Evolutionary conservation across 1,140 invertebrate genomes (phyloP), one percentile per base, ranked within the genome.

Genomic region (Lepidurus apus): DNA sequence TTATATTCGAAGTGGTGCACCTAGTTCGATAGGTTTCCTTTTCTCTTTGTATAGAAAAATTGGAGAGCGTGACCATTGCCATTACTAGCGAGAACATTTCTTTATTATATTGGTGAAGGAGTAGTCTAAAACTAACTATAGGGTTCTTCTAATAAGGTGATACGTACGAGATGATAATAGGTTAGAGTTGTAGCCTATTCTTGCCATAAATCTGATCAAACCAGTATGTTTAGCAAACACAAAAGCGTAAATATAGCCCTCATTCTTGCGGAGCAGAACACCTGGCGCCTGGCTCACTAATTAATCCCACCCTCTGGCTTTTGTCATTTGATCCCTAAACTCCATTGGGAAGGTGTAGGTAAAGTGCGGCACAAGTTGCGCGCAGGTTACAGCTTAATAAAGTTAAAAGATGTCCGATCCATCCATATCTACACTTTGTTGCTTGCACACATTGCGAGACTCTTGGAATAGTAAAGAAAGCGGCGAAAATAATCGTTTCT

Each of bases 1-100:
- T 98, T 45, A 90, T 86, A 65, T 96, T 97, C 85, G 95, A 97
- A 87, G 87, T 90, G 78, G 84, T 96, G 13, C 95, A 97, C 86
- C 93, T 92, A 83, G 82, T 89, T 47, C 91, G 94, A 76, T 47
- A 79, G 26, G 65, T 78, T 24, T 53, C 79, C 53, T 42, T 34
- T 42, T 13, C 43, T 6, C 1, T 6, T 65, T 65, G 13, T 13
- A 21, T 65, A 7, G 53, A n/a, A 65, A 65, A 47, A 65, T 53
- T 24, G 24, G 53, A 47, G 17, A 10, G 73, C 34, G 7, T 17
- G 43, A 34, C 65, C 76, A 73, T 43, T 44, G 43, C 47, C 21
- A 17, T 13, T 80, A 21, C 73, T 73, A 21, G 34, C n/a, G 43
- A n/a, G 10, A 43, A 73, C 73, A 21, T 74, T 17, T n/a, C 47